A percentile compares a stretch with the other conserved stretches of the same genome.
Evolutionary conservation across 1,140 invertebrate genomes (phyloP).

Genomic region (Halyomorpha halys): DNA sequence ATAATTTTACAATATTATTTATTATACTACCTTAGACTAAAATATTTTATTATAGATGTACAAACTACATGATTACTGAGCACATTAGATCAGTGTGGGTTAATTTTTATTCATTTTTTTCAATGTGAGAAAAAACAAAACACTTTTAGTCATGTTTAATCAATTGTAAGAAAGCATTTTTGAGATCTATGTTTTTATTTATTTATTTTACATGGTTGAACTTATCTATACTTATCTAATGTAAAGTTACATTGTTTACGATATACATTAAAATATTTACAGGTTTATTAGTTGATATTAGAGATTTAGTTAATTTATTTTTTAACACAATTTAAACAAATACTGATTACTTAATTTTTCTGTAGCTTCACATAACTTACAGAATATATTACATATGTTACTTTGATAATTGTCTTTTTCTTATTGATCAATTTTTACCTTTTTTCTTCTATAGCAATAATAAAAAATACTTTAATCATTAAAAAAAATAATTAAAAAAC

Average conservation of each 20-base stretch:
- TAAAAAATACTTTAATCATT: too few species aligned
- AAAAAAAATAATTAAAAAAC: not conserved
- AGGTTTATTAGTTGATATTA: not conserved
- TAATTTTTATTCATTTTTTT: too few species aligned
- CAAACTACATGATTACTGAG: too few species aligned
- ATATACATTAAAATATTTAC: constrained; percentile 1
- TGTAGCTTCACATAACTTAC: constrained; percentile 4
- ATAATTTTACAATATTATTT: too few species aligned
- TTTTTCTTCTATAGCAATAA: too few species aligned
- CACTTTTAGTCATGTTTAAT: too few species aligned
- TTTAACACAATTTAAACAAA: not conserved
- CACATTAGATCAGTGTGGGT: too few species aligned
- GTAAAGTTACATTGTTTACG: not conserved
- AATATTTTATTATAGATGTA: too few species aligned
- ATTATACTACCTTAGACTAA: too few species aligned
- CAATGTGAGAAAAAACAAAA: too few species aligned
- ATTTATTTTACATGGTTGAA: not conserved
- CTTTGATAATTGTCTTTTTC: not conserved
- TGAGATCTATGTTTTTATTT: not conserved
- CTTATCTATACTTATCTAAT: not conserved
- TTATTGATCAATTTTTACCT: not conserved
- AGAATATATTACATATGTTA: constrained; percentile 7
- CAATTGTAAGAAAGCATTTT: not conserved
- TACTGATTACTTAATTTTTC: constrained; percentile 1
- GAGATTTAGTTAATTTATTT: not conserved